phyloP scores from a whole-genome alignment of 2,113 vertebrate species.

The Columba janthina region DNA sequence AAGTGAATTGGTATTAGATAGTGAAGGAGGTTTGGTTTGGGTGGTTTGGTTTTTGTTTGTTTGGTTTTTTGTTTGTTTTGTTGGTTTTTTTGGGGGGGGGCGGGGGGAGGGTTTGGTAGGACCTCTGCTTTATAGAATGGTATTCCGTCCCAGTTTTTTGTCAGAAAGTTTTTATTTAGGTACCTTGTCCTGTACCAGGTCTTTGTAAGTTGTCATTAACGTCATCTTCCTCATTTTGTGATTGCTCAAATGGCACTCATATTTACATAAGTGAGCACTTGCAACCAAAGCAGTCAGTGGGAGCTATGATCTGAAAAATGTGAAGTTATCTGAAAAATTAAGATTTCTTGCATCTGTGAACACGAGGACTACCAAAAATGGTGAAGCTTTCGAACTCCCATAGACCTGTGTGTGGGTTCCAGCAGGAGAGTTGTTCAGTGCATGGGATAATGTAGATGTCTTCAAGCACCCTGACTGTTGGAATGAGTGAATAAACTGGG shows the following conservation, averaged over 20 bases:
- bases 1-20: background rate
- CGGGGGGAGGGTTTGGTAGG: background rate
- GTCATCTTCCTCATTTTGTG: constrained; percentile 33
- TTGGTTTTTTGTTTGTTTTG: too few species aligned
- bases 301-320: background rate
- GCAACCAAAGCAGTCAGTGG: background rate
- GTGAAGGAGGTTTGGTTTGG: background rate
- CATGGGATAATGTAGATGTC: background rate
- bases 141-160: background rate
- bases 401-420: background rate
- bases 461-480: background rate
- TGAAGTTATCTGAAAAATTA: background rate
- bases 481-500: background rate
- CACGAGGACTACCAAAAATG: background rate
- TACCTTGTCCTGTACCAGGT: background rate
- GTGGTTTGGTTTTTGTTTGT: too few species aligned
- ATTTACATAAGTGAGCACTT: constrained; percentile 6
- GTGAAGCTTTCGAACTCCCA: background rate
- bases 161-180: background rate
- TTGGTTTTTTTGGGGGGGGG: too few species aligned
- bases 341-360: background rate
- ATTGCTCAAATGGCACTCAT: constrained; percentile 4
- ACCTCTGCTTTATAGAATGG: background rate
- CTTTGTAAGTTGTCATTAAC: constrained; percentile 8
- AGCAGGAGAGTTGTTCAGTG: background rate